Percentiles rank a stretch among this genome's conserved stretches.
Conservation (phyloP, 1,140 invertebrate genomes). For the Tetragonula clypearis region DNA sequence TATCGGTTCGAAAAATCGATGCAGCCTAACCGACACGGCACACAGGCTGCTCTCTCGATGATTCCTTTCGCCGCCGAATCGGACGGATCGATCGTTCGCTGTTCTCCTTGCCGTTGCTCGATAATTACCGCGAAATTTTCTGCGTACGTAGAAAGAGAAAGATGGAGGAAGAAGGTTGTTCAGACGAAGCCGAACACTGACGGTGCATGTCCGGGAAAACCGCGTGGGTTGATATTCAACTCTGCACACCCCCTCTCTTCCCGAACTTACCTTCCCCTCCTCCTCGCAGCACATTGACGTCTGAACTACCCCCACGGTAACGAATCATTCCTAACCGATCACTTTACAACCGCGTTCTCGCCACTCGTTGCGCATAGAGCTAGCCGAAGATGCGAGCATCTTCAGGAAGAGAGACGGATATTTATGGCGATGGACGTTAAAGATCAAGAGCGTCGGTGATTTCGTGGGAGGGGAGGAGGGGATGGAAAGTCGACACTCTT, state of each 20-base stretch:
- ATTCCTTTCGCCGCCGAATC: not conserved
- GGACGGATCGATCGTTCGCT: not conserved
- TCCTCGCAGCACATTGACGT: slow-evolving; percentile 16
- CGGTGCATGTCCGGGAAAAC: slow-evolving; percentile 64
- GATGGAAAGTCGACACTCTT: not conserved
- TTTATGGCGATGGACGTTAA: not conserved
- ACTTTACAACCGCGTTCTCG: not conserved
- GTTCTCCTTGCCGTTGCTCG: too few species aligned
- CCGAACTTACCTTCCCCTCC: slow-evolving; percentile 14
- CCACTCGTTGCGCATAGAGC: too few species aligned
- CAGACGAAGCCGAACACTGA: slow-evolving; percentile 64
- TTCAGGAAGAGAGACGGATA: not conserved
- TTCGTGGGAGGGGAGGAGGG: too few species aligned
- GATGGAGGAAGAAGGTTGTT: not conserved
- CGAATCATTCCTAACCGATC: slow-evolving; percentile 10
- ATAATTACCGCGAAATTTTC: not conserved
- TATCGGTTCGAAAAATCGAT: slow-evolving; percentile 65
- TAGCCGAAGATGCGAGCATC: too few species aligned
- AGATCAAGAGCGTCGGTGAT: not conserved
- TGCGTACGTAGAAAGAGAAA: not conserved
- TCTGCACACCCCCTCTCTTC: slow-evolving; percentile 54
- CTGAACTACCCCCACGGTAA: slow-evolving; percentile 27
- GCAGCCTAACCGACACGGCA: slow-evolving; percentile 41
- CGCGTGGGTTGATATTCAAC: slow-evolving; percentile 71
- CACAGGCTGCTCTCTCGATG: slow-evolving; percentile 6